phyloP scores from a whole-genome alignment of 2,113 vertebrate species.

The Notothenia coriiceps region DNA sequence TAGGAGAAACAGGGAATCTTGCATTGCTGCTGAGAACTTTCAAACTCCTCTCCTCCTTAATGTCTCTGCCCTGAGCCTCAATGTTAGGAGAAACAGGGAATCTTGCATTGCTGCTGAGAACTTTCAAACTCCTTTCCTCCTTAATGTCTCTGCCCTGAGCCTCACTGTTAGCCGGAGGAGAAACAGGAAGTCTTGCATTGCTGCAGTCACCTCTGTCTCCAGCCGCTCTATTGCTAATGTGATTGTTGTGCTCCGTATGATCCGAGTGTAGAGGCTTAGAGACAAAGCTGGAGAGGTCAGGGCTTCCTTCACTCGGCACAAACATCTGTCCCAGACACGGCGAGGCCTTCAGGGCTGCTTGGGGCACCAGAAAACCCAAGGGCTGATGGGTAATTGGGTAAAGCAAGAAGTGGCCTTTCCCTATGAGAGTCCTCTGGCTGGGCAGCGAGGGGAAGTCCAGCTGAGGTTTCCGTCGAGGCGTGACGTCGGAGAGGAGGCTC shows the following conservation, averaged over 20 bases:
- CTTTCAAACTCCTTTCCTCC: constrained; percentile 44
- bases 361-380: constrained; percentile 93
- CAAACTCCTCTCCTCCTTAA: too few relatives aligned
- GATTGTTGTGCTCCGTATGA: constrained; percentile 52
- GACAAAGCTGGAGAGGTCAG: constrained; percentile 64
- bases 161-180: constrained; percentile 31
- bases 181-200: constrained; percentile 19
- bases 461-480: constrained; percentile 86
- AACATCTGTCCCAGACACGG: constrained; percentile 69
- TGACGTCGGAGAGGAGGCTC: constrained; percentile 90
- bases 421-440: constrained; percentile 89
- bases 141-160: constrained; percentile 28
- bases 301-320: constrained; percentile 54
- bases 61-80: too few relatives aligned
- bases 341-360: constrained; percentile 87
- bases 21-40: constrained; percentile 29
- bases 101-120: background rate
- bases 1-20: constrained; percentile 43
- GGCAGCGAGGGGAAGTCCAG: constrained; percentile 88
- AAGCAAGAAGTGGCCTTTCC: constrained; percentile 95
- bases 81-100: too few relatives aligned
- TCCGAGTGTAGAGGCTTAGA: constrained; percentile 54
- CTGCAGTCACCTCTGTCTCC: constrained; percentile 39
- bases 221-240: constrained; percentile 61
- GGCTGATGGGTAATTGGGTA: constrained; percentile 95